These are phyloP conservation scores for Calcarius lapponicus DNA, from an alignment of 2,797 vertebrate genomes.

Conservation along the genomic window DNA sequence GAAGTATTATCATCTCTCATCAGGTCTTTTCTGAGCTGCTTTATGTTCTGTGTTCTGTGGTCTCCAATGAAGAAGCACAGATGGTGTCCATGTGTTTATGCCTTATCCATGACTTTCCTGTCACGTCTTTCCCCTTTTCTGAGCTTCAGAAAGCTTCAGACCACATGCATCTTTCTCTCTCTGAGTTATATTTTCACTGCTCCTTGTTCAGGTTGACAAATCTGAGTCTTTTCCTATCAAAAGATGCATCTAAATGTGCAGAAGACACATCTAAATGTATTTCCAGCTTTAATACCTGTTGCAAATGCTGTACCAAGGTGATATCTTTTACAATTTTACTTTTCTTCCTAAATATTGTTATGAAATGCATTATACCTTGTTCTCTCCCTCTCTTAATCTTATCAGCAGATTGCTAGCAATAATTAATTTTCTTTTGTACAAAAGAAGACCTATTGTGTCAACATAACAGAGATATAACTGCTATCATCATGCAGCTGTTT, in stretches of 20 bases:
- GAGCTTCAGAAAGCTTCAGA: neutral
- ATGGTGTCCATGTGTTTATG: neutral
- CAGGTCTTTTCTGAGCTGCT: neutral
- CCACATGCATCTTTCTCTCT: accelerated
- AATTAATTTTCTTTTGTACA: neutral
- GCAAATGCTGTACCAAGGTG: neutral
- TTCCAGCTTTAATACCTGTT: neutral
- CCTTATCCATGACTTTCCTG: neutral
- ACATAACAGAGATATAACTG: neutral
- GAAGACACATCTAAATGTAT: neutral
- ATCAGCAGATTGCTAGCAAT: neutral
- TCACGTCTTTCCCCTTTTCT: neutral
- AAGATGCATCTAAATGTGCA: neutral
- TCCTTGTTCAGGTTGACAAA: neutral
- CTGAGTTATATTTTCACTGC: neutral
- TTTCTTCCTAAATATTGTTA: neutral
- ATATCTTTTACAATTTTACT: neutral
- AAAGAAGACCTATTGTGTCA: neutral
- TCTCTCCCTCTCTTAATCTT: neutral
- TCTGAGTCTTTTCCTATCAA: neutral
- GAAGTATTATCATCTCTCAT: neutral
- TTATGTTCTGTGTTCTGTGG: neutral
- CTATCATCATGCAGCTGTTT: neutral
- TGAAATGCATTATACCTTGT: neutral
- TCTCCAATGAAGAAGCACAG: neutral